phyloP scores from a whole-genome alignment of 2,113 vertebrate species.

The Philantomba maxwellii region DNA sequence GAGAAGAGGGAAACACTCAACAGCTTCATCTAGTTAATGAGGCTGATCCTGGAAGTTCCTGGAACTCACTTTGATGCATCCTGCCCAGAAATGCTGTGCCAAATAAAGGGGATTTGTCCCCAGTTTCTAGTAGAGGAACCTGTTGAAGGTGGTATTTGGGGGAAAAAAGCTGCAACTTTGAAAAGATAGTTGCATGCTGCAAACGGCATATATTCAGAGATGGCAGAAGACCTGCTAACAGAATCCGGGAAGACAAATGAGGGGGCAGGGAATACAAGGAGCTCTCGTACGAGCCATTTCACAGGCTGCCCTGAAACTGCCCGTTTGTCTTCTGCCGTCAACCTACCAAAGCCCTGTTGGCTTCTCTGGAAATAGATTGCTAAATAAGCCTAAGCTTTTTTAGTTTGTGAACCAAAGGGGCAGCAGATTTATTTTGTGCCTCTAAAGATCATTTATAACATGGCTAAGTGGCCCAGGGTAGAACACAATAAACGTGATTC shows the following conservation, averaged over 20 bases:
- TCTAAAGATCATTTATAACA: slow-evolving; percentile 29
- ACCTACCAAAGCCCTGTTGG: not conserved
- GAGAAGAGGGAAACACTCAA: not conserved
- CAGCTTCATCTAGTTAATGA: not conserved
- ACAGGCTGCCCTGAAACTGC: not conserved
- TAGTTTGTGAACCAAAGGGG: slow-evolving; percentile 13
- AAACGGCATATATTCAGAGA: not conserved
- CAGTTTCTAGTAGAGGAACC: not conserved
- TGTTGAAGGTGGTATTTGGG: not conserved
- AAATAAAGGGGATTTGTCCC: not conserved
- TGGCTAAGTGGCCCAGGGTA: slow-evolving; percentile 36
- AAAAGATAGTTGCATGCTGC: not conserved
- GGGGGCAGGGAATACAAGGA: not conserved
- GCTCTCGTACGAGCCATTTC: not conserved
- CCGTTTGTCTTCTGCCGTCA: not conserved
- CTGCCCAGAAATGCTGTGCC: not conserved
- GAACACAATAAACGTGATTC: slow-evolving; percentile 43
- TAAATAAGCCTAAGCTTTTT: slow-evolving; percentile 22
- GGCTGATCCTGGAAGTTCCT: not conserved
- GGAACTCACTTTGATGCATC: not conserved
- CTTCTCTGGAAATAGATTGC: not conserved
- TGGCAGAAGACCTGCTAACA: not conserved
- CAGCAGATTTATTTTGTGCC: slow-evolving; percentile 32
- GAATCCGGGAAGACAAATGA: not conserved
- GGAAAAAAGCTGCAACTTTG: not conserved